Evolutionary conservation across 2,797 vertebrate genomes (phyloP).

Genomic region (Valencia hispanica): DNA sequence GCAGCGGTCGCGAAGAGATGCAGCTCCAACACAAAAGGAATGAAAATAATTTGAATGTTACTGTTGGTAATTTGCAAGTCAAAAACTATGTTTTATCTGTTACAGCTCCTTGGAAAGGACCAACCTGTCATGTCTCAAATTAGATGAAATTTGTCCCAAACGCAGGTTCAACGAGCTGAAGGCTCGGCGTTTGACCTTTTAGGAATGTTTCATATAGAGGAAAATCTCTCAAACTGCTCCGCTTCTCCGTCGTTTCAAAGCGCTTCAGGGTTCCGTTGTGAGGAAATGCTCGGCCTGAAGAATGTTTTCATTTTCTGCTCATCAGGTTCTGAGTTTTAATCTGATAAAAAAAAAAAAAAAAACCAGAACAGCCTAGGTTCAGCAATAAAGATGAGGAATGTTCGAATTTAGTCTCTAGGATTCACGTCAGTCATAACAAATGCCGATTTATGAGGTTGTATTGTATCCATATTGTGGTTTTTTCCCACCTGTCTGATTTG

Average conservation of each 20-base stretch:
- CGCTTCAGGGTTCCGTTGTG: not conserved
- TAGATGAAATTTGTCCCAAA: not conserved
- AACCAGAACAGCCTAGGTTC: not conserved
- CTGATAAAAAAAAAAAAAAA: not conserved
- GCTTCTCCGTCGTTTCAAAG: not conserved
- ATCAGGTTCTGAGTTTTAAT: not conserved
- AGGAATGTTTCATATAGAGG: not conserved
- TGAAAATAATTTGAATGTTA: not conserved
- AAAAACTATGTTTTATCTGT: not conserved
- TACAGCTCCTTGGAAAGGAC: not conserved
- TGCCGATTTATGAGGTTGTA: not conserved
- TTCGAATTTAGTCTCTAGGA: not conserved
- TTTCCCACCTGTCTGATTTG: too few species aligned
- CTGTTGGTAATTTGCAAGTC: not conserved
- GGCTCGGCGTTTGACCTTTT: not conserved
- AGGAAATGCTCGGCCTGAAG: not conserved
- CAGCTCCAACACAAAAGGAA: not conserved
- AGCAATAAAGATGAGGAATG: not conserved
- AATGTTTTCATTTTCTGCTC: conserved; percentile 11
- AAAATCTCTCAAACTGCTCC: not conserved
- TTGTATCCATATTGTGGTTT: too few species aligned
- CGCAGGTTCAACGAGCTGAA: not conserved
- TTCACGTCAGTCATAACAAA: not conserved
- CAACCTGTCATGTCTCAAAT: not conserved
- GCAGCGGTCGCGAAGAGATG: not conserved